These are phyloP conservation scores for Diplolepis rosae DNA, from an alignment of 2,888 invertebrate species.

Conservation along the genomic window DNA sequence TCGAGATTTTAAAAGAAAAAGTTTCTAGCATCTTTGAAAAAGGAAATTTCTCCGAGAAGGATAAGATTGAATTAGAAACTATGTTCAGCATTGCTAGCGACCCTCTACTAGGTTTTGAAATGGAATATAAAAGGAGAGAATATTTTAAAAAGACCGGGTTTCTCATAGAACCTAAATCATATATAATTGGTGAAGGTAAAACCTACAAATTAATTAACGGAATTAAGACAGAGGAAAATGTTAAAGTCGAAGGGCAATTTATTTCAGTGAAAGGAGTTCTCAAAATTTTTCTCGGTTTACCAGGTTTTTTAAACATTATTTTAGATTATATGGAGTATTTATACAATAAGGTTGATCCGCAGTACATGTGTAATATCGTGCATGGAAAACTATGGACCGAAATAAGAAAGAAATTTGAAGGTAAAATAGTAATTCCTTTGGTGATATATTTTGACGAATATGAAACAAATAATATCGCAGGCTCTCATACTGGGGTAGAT, in stretches of 20 bases:
- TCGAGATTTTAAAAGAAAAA: not conserved
- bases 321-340: constrained; percentile 11
- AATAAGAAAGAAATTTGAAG: constrained; percentile 20
- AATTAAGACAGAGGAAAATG: not conserved
- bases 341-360: too few species aligned
- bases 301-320: not conserved
- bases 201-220: not conserved
- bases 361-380: constrained; percentile 16
- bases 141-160: not conserved
- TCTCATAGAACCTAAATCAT: not conserved
- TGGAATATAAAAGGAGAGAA: too few species aligned
- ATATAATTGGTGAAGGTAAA: not conserved
- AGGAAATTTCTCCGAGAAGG: not conserved
- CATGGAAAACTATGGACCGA: constrained; percentile 36
- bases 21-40: not conserved
- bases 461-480: not conserved
- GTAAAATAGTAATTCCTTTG: constrained; percentile 35
- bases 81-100: not conserved
- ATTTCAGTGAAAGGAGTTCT: constrained; percentile 1
- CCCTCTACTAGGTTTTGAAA: not conserved
- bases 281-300: too few species aligned
- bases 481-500: not conserved
- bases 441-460: constrained; percentile 36
- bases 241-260: constrained; percentile 3
- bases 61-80: not conserved